These are phyloP conservation scores for Pterostichus madidus DNA, from an alignment of 2,888 invertebrate genomes.

Conservation along the genomic window DNA sequence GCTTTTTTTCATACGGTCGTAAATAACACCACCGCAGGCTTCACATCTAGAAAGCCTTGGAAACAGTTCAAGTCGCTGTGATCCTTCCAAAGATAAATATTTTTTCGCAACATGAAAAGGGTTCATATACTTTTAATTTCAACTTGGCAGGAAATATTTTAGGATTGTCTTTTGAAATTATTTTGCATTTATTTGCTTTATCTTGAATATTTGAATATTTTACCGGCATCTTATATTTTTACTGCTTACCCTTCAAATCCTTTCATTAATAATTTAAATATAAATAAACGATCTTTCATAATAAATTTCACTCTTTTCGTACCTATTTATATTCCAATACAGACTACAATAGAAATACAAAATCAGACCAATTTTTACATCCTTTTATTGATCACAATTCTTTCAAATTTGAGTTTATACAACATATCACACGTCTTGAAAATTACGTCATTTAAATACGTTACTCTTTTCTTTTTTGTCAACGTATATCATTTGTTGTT, in stretches of 20 bases:
- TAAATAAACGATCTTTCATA: constrained; percentile 32
- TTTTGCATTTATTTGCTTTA: constrained; percentile 36
- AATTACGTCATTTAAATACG: no score
- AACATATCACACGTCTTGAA: no score
- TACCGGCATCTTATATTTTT: constrained; percentile 4
- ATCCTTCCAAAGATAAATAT: constrained; percentile 42
- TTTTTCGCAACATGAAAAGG: constrained; percentile 48
- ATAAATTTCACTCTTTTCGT: constrained; percentile 22
- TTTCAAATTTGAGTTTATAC: no score
- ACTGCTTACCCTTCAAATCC: constrained; percentile 17
- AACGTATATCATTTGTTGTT: no score
- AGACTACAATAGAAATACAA: no score
- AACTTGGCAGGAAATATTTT: constrained; percentile 24
- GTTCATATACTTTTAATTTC: constrained; percentile 44
- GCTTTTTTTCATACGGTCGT: constrained; percentile 59
- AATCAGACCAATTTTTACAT: no score
- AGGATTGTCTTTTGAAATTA: constrained; percentile 7
- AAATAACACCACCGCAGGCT: constrained; percentile 56
- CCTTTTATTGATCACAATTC: no score
- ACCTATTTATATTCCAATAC: no score
- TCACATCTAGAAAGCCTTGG: constrained; percentile 14
- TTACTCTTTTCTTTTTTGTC: no score
- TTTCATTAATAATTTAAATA: constrained; percentile 44
- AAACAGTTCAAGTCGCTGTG: background rate
- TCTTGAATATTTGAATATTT: constrained; percentile 13